Conservation (phyloP, 2,888 invertebrate species). For the Calliopum simillimum region DNA sequence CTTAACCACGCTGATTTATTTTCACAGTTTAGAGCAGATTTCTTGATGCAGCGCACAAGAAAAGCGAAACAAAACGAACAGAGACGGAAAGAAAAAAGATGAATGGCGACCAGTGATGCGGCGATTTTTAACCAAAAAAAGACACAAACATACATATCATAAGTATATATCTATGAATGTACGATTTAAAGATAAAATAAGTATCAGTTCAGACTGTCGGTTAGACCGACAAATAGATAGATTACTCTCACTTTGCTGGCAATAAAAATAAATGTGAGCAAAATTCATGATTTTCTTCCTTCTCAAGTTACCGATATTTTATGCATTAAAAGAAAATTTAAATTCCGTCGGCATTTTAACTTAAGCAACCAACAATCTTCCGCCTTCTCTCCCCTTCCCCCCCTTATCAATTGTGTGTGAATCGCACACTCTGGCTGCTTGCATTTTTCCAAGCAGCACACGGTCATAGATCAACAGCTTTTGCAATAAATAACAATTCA, state of each 20-base stretch:
- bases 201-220: neutral
- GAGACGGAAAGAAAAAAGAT: too few relatives aligned
- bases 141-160: constrained; percentile 36
- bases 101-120: constrained; percentile 57
- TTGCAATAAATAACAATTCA: constrained; percentile 60
- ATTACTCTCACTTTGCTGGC: constrained; percentile 6
- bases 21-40: constrained; percentile 65
- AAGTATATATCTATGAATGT: constrained; percentile 49
- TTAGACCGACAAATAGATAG: constrained; percentile 5
- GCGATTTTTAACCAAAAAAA: constrained; percentile 5
- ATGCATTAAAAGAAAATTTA: constrained; percentile 25
- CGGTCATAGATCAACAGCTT: constrained; percentile 54
- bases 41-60: constrained; percentile 61
- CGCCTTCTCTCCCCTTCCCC: too few relatives aligned
- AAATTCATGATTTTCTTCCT: neutral
- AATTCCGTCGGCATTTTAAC: too few relatives aligned
- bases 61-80: constrained; percentile 42
- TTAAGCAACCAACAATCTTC: too few relatives aligned
- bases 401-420: too few relatives aligned
- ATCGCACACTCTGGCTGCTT: too few relatives aligned
- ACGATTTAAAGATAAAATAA: constrained; percentile 5
- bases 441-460: too few relatives aligned
- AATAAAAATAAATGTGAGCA: neutral
- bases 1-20: constrained; percentile 65
- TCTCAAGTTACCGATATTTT: neutral